Conservation (phyloP, 2,113 vertebrate genomes). For the Daboia siamensis region DNA sequence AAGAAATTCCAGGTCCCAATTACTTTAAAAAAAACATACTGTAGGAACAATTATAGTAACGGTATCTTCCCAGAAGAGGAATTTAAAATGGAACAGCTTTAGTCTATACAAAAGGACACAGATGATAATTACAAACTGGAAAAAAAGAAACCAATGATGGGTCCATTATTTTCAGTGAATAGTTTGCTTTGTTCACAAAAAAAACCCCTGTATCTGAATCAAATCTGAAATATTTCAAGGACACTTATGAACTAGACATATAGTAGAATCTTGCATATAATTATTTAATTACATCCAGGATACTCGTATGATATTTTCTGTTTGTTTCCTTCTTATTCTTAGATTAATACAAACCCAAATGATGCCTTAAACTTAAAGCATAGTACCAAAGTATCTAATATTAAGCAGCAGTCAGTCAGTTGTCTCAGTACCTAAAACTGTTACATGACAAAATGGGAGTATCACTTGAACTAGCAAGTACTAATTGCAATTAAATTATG, state of each 20-base stretch:
- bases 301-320: neutral
- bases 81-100: neutral
- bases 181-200: neutral
- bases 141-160: neutral
- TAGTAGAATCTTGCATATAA: neutral
- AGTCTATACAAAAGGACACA: neutral
- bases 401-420: neutral
- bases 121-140: neutral
- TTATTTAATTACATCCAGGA: neutral
- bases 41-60: neutral
- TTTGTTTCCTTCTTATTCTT: neutral
- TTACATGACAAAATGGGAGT: neutral
- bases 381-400: neutral
- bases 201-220: neutral
- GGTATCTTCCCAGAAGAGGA: neutral
- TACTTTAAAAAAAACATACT: neutral
- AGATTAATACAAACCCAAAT: neutral
- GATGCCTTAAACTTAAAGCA: neutral
- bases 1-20: neutral
- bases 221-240: neutral
- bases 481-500: neutral
- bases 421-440: neutral
- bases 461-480: neutral
- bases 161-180: neutral
- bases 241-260: neutral